phyloP scores from a whole-genome alignment of 2,113 vertebrate species.

The Conger conger region DNA sequence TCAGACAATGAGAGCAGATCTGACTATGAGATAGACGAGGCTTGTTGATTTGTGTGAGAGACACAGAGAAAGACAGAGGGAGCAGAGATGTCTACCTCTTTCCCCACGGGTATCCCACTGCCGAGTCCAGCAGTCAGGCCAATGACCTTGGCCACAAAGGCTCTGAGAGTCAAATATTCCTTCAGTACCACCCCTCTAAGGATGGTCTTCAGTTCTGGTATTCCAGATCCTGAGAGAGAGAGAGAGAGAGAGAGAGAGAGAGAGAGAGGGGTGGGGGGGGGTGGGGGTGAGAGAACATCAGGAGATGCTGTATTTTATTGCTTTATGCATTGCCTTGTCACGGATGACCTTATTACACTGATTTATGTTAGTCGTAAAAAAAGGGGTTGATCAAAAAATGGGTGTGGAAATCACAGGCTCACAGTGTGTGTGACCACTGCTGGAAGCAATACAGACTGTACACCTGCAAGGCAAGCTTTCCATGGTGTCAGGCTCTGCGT shows the following conservation, averaged over 20 bases:
- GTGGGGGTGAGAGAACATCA: neutral
- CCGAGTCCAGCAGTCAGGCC: slow-evolving; percentile 90
- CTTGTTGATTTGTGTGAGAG: too few species aligned
- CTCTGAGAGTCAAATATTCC: slow-evolving; percentile 92
- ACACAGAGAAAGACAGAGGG: neutral
- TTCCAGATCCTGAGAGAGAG: slow-evolving; percentile 79
- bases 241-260: neutral
- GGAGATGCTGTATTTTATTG: neutral
- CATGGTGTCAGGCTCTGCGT: too few species aligned
- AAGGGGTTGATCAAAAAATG: too few species aligned
- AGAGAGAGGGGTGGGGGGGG: neutral
- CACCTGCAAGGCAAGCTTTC: neutral
- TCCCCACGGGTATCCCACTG: slow-evolving; percentile 94
- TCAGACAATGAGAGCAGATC: too few species aligned
- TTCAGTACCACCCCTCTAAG: slow-evolving; percentile 92
- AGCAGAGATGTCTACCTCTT: slow-evolving; percentile 77
- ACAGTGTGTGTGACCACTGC: too few species aligned
- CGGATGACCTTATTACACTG: neutral
- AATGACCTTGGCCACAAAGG: slow-evolving; percentile 92
- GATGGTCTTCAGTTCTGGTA: slow-evolving; percentile 95
- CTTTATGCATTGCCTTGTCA: neutral
- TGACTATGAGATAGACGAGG: too few species aligned
- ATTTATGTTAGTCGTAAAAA: neutral
- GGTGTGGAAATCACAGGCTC: neutral
- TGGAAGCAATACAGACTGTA: too few species aligned